Evolutionary conservation across 2,797 vertebrate species (phyloP).

Genomic region (Astyanax mexicanus): DNA sequence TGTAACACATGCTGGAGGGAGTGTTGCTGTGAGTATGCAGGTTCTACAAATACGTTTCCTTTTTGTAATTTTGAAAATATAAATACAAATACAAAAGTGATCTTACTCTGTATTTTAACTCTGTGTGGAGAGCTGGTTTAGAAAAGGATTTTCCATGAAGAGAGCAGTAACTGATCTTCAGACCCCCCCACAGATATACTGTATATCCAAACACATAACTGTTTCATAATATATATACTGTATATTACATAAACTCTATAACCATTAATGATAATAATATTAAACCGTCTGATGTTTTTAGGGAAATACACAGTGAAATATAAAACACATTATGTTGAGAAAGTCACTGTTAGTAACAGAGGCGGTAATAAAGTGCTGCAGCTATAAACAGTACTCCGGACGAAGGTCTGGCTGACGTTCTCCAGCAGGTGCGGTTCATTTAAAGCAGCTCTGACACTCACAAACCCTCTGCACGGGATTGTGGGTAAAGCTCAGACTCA

Average conservation of each 20-base stretch:
- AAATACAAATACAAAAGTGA: no score
- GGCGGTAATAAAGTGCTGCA: conserved; percentile 53
- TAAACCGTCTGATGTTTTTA: neutral
- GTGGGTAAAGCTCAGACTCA: conserved; percentile 19
- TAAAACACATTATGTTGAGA: neutral
- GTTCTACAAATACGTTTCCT: no score
- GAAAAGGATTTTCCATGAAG: neutral
- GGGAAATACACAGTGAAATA: neutral
- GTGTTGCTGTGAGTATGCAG: no score
- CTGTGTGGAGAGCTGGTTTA: no score
- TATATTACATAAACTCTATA: neutral
- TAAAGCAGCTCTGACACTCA: conserved; percentile 49
- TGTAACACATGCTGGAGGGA: no score
- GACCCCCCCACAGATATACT: no score
- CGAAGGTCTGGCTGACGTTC: conserved; percentile 70
- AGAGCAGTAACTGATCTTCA: neutral
- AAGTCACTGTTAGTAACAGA: neutral
- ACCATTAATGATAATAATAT: no score
- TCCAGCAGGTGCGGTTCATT: conserved; percentile 74
- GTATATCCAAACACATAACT: neutral
- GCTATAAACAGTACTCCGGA: conserved; percentile 71
- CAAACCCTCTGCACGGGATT: conserved; percentile 39
- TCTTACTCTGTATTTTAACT: no score
- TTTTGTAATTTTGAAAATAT: no score
- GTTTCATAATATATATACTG: neutral